Conservation (phyloP, 2,797 vertebrate genomes). For the Mustela erminea region DNA sequence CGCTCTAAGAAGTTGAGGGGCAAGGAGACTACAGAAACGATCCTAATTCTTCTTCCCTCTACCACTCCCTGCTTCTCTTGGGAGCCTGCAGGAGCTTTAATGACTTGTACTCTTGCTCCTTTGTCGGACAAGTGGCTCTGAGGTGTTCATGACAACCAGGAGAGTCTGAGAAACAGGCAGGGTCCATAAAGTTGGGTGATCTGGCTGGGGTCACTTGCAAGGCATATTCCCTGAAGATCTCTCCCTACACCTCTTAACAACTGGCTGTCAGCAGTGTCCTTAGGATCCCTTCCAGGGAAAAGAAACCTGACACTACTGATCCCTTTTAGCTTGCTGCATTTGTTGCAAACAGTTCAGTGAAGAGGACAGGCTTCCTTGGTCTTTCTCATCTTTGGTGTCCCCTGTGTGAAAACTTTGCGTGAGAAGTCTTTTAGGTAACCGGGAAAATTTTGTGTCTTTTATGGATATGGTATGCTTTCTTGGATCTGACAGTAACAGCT, state of each 20-base stretch:
- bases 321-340: neutral
- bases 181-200: too few species aligned
- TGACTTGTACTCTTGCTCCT: neutral
- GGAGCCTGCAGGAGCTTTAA: neutral
- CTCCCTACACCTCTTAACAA: neutral
- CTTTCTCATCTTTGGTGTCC: neutral
- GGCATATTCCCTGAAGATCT: neutral
- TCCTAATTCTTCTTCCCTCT: neutral
- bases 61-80: neutral
- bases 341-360: neutral
- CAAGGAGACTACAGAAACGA: neutral
- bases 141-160: neutral
- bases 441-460: neutral
- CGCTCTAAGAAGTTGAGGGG: neutral
- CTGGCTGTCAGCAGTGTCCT: neutral
- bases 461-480: neutral
- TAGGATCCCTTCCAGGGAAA: neutral
- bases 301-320: neutral
- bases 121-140: neutral
- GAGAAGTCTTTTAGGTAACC: neutral
- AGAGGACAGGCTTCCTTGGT: neutral
- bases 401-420: neutral
- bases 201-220: neutral
- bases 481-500: neutral
- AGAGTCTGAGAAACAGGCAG: neutral